A percentile compares a stretch with the other conserved stretches of the same genome.
Conservation (phyloP, 1,140 invertebrate species). For the Drosophila arizonae region DNA sequence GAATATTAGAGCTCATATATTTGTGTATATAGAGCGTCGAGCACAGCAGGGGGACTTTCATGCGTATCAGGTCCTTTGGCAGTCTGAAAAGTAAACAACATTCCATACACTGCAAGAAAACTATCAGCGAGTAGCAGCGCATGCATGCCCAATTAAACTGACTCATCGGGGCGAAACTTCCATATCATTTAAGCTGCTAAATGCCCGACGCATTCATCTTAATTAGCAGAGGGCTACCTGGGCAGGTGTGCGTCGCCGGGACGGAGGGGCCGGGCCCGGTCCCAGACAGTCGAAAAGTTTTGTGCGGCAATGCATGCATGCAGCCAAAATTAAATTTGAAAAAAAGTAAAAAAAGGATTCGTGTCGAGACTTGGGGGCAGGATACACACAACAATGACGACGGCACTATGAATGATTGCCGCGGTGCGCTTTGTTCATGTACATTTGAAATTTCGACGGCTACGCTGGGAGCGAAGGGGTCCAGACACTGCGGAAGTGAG, state of each 20-base stretch:
- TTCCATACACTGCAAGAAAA: slow-evolving; percentile 57
- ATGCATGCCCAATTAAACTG: slow-evolving; percentile 19
- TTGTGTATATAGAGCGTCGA: background rate
- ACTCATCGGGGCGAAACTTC: slow-evolving; percentile 56
- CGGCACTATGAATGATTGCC: slow-evolving; percentile 76
- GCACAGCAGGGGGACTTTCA: slow-evolving; percentile 3
- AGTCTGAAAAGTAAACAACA: slow-evolving; percentile 21
- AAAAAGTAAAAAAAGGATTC: slow-evolving; percentile 71
- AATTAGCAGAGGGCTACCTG: slow-evolving; percentile 50
- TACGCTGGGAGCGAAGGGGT: background rate
- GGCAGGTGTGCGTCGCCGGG: slow-evolving; percentile 24
- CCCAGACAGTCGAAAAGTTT: slow-evolving; percentile 67
- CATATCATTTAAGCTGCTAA: slow-evolving; percentile 75
- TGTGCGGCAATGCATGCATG: slow-evolving; percentile 54
- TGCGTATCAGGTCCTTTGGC: slow-evolving; percentile 11
- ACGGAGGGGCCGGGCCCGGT: too few relatives aligned
- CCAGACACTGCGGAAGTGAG: slow-evolving; percentile 66
- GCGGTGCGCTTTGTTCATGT: slow-evolving; percentile 73
- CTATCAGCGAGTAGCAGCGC: slow-evolving; percentile 3
- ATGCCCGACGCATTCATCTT: slow-evolving; percentile 75
- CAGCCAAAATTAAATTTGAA: slow-evolving; percentile 66
- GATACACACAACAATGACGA: slow-evolving; percentile 56
- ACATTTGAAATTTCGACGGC: slow-evolving; percentile 50
- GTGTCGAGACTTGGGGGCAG: slow-evolving; percentile 13
- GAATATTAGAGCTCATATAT: slow-evolving; percentile 72